phyloP scores from a whole-genome alignment of 2,888 invertebrate genomes.

The Polydrusus tereticollis region DNA sequence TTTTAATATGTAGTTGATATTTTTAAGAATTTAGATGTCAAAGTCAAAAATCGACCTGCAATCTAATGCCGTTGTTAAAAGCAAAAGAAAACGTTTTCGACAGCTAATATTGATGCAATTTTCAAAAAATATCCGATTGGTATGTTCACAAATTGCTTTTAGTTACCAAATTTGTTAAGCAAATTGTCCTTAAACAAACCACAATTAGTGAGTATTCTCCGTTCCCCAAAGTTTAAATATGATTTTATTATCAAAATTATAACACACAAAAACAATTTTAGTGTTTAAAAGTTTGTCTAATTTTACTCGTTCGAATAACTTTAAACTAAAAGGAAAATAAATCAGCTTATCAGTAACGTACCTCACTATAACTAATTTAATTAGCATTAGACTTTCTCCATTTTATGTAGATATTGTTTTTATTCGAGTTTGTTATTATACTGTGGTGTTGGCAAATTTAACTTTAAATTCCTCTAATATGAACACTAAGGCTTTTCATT shows the following conservation, averaged over 20 bases:
- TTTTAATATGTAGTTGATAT: no score
- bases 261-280: constrained; percentile 8
- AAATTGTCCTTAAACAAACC: not conserved
- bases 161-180: not conserved
- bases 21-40: no score
- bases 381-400: constrained; percentile 22
- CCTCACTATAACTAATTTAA: constrained; percentile 27
- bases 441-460: not conserved
- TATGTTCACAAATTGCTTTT: no score
- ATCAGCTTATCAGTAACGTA: constrained; percentile 29
- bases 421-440: constrained; percentile 20
- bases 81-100: no score
- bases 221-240: constrained; percentile 17
- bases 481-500: not conserved
- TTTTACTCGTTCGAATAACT: constrained; percentile 23
- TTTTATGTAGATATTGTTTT: constrained; percentile 29
- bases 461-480: constrained; percentile 1
- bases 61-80: no score
- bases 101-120: no score
- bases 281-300: constrained; percentile 18
- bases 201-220: not conserved
- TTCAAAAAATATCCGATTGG: no score
- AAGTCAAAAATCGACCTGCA: no score
- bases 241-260: constrained; percentile 24
- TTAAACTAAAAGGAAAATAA: constrained; percentile 30